Evolutionary conservation across 2,888 invertebrate genomes (phyloP).

Genomic region (Incurvaria masculella): DNA sequence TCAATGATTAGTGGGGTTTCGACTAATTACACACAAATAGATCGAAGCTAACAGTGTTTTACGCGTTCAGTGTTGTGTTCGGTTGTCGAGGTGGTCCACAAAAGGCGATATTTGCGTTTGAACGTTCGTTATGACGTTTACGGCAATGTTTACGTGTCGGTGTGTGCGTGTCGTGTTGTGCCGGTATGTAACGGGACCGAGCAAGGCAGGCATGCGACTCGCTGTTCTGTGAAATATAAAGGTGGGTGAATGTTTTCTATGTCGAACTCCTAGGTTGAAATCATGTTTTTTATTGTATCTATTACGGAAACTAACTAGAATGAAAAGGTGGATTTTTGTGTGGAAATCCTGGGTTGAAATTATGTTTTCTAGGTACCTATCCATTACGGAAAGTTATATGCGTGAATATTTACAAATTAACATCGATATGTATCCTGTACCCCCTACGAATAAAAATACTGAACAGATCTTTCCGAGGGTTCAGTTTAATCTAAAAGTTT

Average conservation of each 20-base stretch:
- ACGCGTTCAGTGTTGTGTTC: neutral
- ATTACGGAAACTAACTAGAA: no score
- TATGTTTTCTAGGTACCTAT: no score
- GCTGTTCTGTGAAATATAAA: neutral
- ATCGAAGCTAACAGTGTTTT: neutral
- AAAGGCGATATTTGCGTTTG: neutral
- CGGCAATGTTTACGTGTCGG: neutral
- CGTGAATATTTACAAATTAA: no score
- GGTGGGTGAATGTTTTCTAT: neutral
- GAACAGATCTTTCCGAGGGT: no score
- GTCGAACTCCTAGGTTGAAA: no score
- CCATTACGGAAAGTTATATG: no score
- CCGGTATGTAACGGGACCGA: neutral
- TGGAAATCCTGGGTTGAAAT: no score
- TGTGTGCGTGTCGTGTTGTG: neutral
- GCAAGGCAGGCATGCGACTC: neutral
- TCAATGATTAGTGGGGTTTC: slow-evolving; percentile 39
- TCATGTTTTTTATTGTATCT: no score
- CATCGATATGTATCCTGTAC: no score
- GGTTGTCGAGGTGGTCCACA: neutral
- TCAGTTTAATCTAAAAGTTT: no score
- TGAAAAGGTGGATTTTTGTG: no score
- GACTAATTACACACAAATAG: slow-evolving; percentile 5
- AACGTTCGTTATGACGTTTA: neutral
- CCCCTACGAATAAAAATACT: no score